Evolutionary conservation across 1,140 invertebrate genomes (phyloP), one percentile per base, ranked within the genome.

Genomic region (Brachionus paranguensis): DNA sequence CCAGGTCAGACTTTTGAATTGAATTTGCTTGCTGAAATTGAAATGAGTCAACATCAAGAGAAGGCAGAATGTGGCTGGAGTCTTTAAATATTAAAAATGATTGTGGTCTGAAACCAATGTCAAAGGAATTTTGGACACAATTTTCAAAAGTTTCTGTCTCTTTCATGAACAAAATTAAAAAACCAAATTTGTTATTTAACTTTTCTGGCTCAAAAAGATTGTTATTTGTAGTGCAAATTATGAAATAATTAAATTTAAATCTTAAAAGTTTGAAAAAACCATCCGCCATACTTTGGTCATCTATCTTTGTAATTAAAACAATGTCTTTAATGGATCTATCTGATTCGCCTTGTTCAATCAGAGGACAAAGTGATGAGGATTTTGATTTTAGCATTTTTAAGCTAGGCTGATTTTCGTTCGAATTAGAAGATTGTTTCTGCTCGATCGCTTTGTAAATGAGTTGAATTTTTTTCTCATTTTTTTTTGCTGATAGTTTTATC

Each of bases 341-440:
- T 4, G 11, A 11, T 20, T 72, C 7, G 2, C 17, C 10, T 20
- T 17, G 37, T 10, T 43, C 8, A 10, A 1, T 17, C 5, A 60
- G n/a, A 24, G 53, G 20, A 27, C 53, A 60, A 10, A 20, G 10
- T 3, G 53, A 10, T 60, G 53, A 60, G 3, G 8, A 60, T 29
- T 79, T 50, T 17, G 7, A 11, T 1, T 64, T 55, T 1, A 79
- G 1, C 43, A 79, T 79, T 55, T 33, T 79, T 24, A 55, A 12
- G 20, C 76, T 79, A 33, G 76, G 76, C 20, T 79, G 50, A 64
- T 79, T 79, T 41, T 55, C 47, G 11, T 79, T 79, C 12, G 76
- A 79, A 53, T 53, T 79, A n/a, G 50, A 60, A 17, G 76, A 79
- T 37, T 79, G 76, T 55, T 50, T 17, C 20, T 64, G 76, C 45